Evolutionary conservation across 1,140 invertebrate genomes (phyloP), one percentile per base, ranked within the genome.

Genomic region (Lordiphosa mommai): DNA sequence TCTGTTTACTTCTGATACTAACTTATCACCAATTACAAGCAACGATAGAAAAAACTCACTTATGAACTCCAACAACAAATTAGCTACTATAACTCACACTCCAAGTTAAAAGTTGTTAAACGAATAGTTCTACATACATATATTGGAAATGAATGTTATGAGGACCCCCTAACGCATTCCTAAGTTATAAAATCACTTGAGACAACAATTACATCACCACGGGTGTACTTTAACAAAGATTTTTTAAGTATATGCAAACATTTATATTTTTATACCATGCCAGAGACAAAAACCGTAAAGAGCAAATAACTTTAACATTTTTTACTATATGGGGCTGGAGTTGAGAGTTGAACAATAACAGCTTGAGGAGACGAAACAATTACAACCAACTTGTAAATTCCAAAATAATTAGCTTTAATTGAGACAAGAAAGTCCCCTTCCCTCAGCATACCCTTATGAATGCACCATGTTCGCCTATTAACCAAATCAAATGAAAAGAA

Each of bases 191-290:
- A 58, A 51, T 60, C 68, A 68, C 65, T 68, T 52, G 51, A 68
- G 46, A 60, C 50, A 41, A 67, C 16, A 37, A 37, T 63, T 73
- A 65, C 37, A 56, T 55, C 52, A 60, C 50, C 57, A 55, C 34
- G 48, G 64, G 73, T 47, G 76, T 63, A 72, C 64, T 64, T 59
- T 51, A 82, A 43, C 49, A 61, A 69, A 34, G 64, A 67, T 68
- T 84, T 80, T 82, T 80, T 80, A 76, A 67, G 66, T 84, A 86
- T 73, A 85, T 86, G 69, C 86, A 67, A 66, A 86, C 79, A 73
- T 85, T 86, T 85, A 86, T 85, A 86, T 82, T 82, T 82, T 82
- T 82, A 82, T 82, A 82, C 77, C 77, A 82, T 82, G 76, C 76
- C 70, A 82, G 71, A 80, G 67, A 66, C 58, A 84, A 71, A 27